phyloP scores from a whole-genome alignment of 2,797 vertebrate species.

The Tadarida brasiliensis region DNA sequence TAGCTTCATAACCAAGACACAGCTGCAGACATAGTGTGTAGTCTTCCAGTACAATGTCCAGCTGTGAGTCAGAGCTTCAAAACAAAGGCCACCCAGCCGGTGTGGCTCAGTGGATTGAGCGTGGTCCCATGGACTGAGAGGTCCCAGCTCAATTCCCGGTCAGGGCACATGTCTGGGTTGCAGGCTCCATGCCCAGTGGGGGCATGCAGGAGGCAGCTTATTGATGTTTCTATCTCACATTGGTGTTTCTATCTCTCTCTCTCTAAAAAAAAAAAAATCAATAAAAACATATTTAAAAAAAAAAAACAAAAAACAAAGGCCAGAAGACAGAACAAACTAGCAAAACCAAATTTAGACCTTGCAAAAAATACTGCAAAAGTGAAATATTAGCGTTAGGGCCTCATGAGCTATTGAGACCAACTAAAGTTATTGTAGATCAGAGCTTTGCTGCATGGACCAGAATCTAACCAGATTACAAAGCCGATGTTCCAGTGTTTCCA shows the following conservation, averaged over 20 bases:
- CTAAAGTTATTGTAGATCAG: neutral
- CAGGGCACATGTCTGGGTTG: too few species aligned
- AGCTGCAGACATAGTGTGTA: neutral
- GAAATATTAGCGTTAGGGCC: neutral
- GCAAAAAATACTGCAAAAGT: conserved; percentile 19
- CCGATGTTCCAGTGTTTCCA: neutral
- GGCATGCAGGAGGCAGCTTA: too few species aligned
- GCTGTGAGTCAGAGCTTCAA: conserved; percentile 28
- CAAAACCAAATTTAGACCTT: conserved; percentile 14
- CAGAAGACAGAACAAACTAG: conserved; percentile 36
- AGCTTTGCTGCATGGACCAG: neutral
- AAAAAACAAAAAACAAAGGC: conserved; percentile 32
- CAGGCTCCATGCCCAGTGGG: too few species aligned
- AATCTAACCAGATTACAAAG: neutral
- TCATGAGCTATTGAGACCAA: neutral
- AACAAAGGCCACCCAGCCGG: conserved; percentile 22
- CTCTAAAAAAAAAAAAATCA: too few species aligned
- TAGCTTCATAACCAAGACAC: conserved; percentile 20
- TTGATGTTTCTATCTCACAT: too few species aligned
- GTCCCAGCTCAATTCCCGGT: too few species aligned
- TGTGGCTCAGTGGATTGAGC: too few species aligned
- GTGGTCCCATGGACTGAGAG: too few species aligned
- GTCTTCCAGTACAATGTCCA: neutral
- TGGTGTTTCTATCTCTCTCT: too few species aligned
- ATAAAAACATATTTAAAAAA: too few species aligned